A percentile compares a stretch with the other conserved stretches of the same genome.
Conservation (phyloP, 1,140 invertebrate genomes). For the Antheraea pernyi region DNA sequence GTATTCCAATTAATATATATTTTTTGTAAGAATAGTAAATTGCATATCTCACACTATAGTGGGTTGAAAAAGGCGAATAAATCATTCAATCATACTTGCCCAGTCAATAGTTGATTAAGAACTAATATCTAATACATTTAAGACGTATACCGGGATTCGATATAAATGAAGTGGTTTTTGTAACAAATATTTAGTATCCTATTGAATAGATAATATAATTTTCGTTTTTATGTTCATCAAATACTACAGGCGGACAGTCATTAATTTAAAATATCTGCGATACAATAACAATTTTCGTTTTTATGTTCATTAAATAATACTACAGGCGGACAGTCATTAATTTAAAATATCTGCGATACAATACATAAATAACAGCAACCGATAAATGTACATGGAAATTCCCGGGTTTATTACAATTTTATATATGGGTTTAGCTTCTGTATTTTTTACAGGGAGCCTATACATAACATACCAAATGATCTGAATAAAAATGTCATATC, state of each 20-base stretch:
- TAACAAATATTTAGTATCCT: too few relatives aligned
- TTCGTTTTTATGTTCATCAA: not conserved
- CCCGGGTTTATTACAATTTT: conserved; percentile 9
- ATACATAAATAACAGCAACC: not conserved
- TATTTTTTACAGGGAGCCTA: conserved; percentile 17
- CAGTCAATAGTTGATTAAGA: too few relatives aligned
- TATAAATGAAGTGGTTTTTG: too few relatives aligned
- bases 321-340: not conserved
- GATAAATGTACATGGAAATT: not conserved
- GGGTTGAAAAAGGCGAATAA: too few relatives aligned
- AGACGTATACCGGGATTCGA: too few relatives aligned
- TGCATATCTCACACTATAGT: too few relatives aligned
- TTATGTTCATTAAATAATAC: not conserved
- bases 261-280: not conserved
- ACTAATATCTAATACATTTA: too few relatives aligned
- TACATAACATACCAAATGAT: conserved; percentile 32
- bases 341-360: not conserved
- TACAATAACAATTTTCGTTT: not conserved
- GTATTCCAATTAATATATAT: too few relatives aligned
- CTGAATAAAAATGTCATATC: conserved; percentile 41
- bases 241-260: not conserved
- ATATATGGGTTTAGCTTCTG: conserved; percentile 5
- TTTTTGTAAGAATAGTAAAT: too few relatives aligned
- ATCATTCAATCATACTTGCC: too few relatives aligned
- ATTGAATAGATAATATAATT: too few relatives aligned